Evolutionary conservation across 2,888 invertebrate species (phyloP).

Genomic region (Meloe dianella): DNA sequence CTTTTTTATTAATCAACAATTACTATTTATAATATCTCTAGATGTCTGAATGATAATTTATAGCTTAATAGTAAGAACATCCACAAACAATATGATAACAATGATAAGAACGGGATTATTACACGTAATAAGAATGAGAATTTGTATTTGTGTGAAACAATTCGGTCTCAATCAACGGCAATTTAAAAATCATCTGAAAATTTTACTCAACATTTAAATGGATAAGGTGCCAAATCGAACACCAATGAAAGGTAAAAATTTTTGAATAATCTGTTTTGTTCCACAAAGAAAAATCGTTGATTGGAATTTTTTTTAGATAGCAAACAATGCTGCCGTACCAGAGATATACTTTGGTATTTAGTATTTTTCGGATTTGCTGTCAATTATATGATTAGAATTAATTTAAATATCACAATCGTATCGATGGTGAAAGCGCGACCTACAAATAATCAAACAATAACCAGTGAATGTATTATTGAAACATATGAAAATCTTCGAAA

Average conservation of each 20-base stretch:
- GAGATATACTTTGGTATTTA: conserved; percentile 67
- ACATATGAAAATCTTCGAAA: not conserved
- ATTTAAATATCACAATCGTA: conserved; percentile 72
- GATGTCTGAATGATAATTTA: conserved; percentile 22
- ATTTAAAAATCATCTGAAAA: not conserved
- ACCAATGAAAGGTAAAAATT: not conserved
- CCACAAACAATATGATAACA: conserved; percentile 36
- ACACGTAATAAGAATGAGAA: not conserved
- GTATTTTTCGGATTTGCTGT: conserved; percentile 71
- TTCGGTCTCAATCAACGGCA: not conserved
- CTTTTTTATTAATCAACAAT: not conserved
- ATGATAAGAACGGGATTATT: conserved; percentile 21
- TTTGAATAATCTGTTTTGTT: not conserved
- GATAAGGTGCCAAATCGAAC: not conserved
- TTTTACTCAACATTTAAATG: too few species aligned
- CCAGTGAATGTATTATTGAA: conserved; percentile 40
- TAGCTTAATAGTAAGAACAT: conserved; percentile 35
- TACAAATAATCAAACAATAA: conserved; percentile 36
- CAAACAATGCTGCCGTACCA: conserved; percentile 46
- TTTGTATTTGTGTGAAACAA: not conserved
- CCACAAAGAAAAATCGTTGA: not conserved
- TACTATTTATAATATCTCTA: not conserved
- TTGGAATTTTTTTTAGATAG: conserved; percentile 18
- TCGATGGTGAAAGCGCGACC: conserved; percentile 64
- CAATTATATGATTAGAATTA: conserved; percentile 72